Conservation (phyloP, 2,797 vertebrate genomes). For the Myoxocephalus aenaeus region DNA sequence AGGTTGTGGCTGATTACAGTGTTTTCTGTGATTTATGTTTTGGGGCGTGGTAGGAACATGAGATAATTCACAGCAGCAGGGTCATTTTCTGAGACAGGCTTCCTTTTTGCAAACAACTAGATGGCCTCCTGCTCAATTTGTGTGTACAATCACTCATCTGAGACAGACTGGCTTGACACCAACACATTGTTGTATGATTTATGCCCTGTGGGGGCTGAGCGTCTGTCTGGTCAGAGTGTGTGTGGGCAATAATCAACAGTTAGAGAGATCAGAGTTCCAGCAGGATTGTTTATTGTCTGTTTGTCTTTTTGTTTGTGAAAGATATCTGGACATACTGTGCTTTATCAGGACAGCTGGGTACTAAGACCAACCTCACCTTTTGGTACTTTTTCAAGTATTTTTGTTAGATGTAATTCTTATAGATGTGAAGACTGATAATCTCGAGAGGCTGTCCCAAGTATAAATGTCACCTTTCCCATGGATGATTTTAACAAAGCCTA, state of each 20-base stretch:
- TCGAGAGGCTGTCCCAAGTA: neutral
- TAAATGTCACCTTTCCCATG: neutral
- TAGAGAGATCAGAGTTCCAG: conserved; percentile 5
- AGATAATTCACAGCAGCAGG: conserved; percentile 60
- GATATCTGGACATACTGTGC: neutral
- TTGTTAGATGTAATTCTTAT: conserved; percentile 1
- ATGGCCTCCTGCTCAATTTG: conserved; percentile 57
- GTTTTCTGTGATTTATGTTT: conserved; percentile 61
- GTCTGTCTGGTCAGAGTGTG: conserved; percentile 48
- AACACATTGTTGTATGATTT: conserved; percentile 43
- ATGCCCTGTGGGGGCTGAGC: conserved; percentile 24
- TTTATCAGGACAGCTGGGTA: conserved; percentile 4
- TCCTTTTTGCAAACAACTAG: conserved; percentile 56
- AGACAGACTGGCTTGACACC: conserved; percentile 37
- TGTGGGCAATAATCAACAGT: conserved; percentile 21
- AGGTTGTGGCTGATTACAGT: conserved; percentile 37
- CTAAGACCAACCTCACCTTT: neutral
- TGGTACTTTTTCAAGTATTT: conserved; percentile 1
- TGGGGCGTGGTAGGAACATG: conserved; percentile 40
- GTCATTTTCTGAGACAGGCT: conserved; percentile 39
- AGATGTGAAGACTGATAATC: conserved; percentile 4
- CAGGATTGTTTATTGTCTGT: neutral
- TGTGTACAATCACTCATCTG: conserved; percentile 44
- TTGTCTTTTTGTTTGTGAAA: conserved; percentile 26
- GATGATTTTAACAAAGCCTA: conserved; percentile 16